Evolutionary conservation across 1,140 invertebrate species (phyloP).

Genomic region (Drosophila quadrilineata): DNA sequence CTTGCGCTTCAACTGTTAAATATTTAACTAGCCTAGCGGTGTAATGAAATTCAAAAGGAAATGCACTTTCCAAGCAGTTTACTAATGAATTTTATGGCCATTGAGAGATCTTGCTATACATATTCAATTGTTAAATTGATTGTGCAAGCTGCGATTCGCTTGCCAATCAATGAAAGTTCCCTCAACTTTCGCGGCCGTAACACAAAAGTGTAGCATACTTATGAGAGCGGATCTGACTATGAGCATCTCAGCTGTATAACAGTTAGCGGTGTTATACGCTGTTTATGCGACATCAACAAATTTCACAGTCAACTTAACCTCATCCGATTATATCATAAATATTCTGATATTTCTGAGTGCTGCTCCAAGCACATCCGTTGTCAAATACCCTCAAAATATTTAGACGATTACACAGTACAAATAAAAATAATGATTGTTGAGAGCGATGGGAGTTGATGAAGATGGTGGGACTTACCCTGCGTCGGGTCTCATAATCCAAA

Average conservation of each 20-base stretch:
- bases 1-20: conserved; percentile 67
- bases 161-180: conserved; percentile 5
- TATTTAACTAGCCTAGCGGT: conserved; percentile 73
- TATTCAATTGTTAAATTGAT: conserved; percentile 40
- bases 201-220: conserved; percentile 29
- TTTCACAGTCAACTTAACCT: conserved; percentile 66
- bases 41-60: conserved; percentile 59
- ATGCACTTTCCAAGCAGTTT: conserved; percentile 46
- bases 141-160: conserved; percentile 4
- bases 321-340: conserved; percentile 61
- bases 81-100: conserved; percentile 74
- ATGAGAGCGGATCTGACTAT: neutral
- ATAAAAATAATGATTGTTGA: conserved; percentile 39
- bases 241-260: neutral
- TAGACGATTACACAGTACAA: neutral
- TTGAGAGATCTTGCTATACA: conserved; percentile 19
- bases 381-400: conserved; percentile 1
- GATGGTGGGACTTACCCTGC: conserved; percentile 86
- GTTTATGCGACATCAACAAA: conserved; percentile 54
- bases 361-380: conserved; percentile 23
- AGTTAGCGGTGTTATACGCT: neutral
- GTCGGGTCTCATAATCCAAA: conserved; percentile 94
- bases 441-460: no score
- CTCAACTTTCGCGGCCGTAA: no score
- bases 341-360: conserved; percentile 10